Conservation (phyloP, 1,140 invertebrate species). For the Xylocopa sonorina region DNA sequence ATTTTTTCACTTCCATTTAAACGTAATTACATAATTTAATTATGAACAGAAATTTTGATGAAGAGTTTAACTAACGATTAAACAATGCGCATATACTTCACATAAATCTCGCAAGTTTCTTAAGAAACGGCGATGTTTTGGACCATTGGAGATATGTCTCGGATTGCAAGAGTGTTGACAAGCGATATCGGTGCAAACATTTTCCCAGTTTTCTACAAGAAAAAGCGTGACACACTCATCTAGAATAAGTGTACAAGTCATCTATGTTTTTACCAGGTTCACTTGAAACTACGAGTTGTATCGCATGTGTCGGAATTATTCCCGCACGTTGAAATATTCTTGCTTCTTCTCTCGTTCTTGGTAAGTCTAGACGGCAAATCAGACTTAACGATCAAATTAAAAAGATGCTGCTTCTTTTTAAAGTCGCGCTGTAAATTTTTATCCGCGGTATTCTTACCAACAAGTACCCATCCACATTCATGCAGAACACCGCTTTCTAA, state of each 20-base stretch:
- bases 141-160: conserved; percentile 1
- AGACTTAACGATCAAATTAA: neutral
- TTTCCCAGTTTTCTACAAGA: conserved; percentile 14
- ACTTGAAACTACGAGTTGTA: conserved; percentile 74
- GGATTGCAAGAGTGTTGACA: neutral
- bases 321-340: conserved; percentile 76
- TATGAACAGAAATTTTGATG: neutral
- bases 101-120: conserved; percentile 60
- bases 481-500: conserved; percentile 51
- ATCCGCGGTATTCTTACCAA: conserved; percentile 65
- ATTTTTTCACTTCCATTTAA: neutral
- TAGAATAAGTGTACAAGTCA: neutral
- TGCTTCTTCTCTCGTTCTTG: conserved; percentile 79
- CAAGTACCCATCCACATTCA: conserved; percentile 71
- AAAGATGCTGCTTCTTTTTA: neutral
- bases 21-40: neutral
- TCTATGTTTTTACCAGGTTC: conserved; percentile 7
- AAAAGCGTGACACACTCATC: neutral
- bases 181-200: neutral
- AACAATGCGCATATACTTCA: conserved; percentile 58
- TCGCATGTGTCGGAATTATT: conserved; percentile 81
- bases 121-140: conserved; percentile 40
- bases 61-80: conserved; percentile 62
- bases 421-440: neutral
- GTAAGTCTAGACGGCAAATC: conserved; percentile 67